Base-by-base conservation (phyloP, 1,140 invertebrate species). In the Rhizoglyphus robini region DNA sequence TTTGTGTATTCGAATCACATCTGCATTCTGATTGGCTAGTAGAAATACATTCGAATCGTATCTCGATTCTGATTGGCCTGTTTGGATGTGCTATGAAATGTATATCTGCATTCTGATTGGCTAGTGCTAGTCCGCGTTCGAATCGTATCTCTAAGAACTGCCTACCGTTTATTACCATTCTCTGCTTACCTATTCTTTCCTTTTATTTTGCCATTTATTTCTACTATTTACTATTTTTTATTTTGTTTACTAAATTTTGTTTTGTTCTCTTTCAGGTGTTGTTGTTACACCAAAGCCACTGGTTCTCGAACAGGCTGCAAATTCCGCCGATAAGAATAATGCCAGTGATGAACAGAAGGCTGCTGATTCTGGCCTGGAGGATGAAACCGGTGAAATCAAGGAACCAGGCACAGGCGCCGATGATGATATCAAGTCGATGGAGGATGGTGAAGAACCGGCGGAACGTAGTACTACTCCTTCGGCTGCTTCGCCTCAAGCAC, bases 401-500 rank as follows among this genome's bases (percentile, higher is more conserved):
- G 73, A 76, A 64, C 71, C 72, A 51, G 34, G 69, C 20, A 20
- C 11, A 61, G 68, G 64, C 30, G 41, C 11, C 4, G 72, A 75
- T 23, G 71, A 73, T 13, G 70, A 68, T 23, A 70, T 70, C 18
- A 68, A 69, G 36, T 71, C 70, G 15, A 67, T 70, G 27, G 49
- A 65, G 23, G 67, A 68, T 32, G 69, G 32, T 36, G 62, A 65
- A 23, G 30, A 67, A n/a, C n/a, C n/a, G n/a, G n/a, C n/a, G n/a
- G n/a, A n/a, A n/a, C n/a, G n/a, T n/a, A n/a, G n/a, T n/a, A n/a
- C n/a, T n/a, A n/a, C n/a, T 71, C 61, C 69, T 32, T 74, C 66
- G 66, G 47, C 57, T 46, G 36, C 29, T 25, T 31, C n/a, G n/a
- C n/a, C n/a, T n/a, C n/a, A n/a, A n/a, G n/a, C 77, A 31, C n/a